Percentiles rank a stretch among this genome's conserved stretches.
phyloP scores from a whole-genome alignment of 2,797 vertebrate genomes.

The Chaetophractus vellerosus region DNA sequence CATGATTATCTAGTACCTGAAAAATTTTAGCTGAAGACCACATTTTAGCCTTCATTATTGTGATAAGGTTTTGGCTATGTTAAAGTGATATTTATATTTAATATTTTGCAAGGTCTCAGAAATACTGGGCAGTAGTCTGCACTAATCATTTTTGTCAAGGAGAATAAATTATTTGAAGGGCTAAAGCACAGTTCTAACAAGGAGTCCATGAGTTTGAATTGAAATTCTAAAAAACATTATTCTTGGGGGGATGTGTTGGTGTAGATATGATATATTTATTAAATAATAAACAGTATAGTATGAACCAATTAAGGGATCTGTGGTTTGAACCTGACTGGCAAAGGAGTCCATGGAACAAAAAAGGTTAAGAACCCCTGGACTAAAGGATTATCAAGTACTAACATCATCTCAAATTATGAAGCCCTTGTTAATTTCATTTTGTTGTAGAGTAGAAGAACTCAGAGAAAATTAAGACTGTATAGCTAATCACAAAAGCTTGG shows the following conservation, averaged over 20 bases:
- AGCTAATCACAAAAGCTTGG: not conserved
- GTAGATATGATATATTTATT: no score
- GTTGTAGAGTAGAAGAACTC: conserved; percentile 1
- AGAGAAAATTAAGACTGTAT: conserved; percentile 53
- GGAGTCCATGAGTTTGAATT: no score
- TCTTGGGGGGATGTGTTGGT: no score
- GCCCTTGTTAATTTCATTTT: conserved; percentile 21
- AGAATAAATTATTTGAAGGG: conserved; percentile 38
- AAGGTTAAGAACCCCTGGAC: not conserved
- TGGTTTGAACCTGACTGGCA: no score
- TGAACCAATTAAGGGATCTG: no score
- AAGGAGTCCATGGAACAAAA: no score
- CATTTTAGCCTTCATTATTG: conserved; percentile 22
- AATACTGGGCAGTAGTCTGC: not conserved
- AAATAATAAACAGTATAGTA: no score
- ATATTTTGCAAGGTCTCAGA: not conserved
- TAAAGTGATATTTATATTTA: not conserved
- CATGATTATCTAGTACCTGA: not conserved
- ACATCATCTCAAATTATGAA: not conserved
- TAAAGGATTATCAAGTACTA: conserved; percentile 65
- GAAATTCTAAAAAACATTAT: no score
- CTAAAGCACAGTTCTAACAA: not conserved
- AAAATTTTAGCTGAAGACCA: not conserved
- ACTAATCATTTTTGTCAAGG: conserved; percentile 6
- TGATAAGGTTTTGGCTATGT: not conserved